phyloP scores from a whole-genome alignment of 1,140 invertebrate species.

The Chironomus striatipennis region DNA sequence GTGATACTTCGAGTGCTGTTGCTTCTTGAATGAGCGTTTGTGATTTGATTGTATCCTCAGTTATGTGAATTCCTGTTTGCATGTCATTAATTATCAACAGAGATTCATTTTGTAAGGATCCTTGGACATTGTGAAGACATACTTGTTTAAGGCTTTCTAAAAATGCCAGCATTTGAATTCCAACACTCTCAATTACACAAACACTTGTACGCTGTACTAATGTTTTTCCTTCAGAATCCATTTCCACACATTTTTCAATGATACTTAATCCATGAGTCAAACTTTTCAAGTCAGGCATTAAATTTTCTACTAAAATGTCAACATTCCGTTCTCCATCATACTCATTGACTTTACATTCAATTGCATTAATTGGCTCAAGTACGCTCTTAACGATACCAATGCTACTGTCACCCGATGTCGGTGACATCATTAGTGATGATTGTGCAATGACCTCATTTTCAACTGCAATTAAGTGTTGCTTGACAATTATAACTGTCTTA shows the following conservation, averaged over 20 bases:
- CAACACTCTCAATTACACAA: constrained; percentile 49
- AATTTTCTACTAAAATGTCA: constrained; percentile 45
- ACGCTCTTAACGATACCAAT: constrained; percentile 53
- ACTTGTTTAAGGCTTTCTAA: constrained; percentile 29
- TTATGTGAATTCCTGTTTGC: constrained; percentile 42
- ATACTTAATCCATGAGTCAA: constrained; percentile 53
- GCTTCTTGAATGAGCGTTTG: constrained; percentile 43
- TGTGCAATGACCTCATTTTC: constrained; percentile 52
- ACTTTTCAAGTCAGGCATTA: constrained; percentile 50
- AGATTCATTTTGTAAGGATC: constrained; percentile 38
- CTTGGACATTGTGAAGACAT: neutral
- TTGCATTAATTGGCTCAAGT: constrained; percentile 52
- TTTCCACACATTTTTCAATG: constrained; percentile 57
- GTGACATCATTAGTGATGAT: constrained; percentile 52
- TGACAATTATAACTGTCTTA: constrained; percentile 31
- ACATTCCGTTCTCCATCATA: constrained; percentile 40
- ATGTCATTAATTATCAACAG: constrained; percentile 43
- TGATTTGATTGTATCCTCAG: constrained; percentile 44
- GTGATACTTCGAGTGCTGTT: constrained; percentile 42
- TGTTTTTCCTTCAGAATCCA: constrained; percentile 52
- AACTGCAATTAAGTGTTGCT: constrained; percentile 45
- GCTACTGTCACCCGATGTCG: constrained; percentile 51
- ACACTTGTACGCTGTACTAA: constrained; percentile 54
- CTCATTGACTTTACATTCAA: constrained; percentile 48
- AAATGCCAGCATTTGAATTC: constrained; percentile 42